These are phyloP conservation scores for Alectura lathami DNA, from an alignment of 2,113 vertebrate genomes.

Conservation along the genomic window DNA sequence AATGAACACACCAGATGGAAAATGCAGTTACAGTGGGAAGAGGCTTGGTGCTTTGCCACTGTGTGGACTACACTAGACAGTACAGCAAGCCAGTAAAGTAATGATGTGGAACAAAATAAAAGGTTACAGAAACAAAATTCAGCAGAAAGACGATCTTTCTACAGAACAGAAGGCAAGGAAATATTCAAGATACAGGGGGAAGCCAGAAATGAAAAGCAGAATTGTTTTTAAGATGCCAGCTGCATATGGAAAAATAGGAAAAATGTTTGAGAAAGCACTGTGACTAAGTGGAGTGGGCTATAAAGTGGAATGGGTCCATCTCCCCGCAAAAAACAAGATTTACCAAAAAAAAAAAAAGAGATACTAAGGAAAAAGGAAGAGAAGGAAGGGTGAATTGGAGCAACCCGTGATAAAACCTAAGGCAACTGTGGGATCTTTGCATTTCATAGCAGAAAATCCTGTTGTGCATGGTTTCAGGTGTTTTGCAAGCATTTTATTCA, in stretches of 20 bases:
- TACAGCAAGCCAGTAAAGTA: not conserved
- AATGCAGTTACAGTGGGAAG: not conserved
- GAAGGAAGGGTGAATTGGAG: not conserved
- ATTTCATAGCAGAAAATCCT: not conserved
- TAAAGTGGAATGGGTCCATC: not conserved
- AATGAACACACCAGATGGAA: not conserved
- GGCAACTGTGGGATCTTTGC: not conserved
- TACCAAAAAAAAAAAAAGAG: not conserved
- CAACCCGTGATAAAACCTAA: not conserved
- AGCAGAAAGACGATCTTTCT: not conserved
- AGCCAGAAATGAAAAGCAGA: not conserved
- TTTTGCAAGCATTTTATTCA: not conserved
- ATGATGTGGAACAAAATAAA: not conserved
- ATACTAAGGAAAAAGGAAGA: not conserved
- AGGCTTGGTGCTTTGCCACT: conserved; percentile 24
- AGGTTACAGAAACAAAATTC: not conserved
- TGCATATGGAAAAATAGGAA: not conserved
- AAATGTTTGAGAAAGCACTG: not conserved
- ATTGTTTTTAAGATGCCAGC: not conserved
- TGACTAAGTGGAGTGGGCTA: not conserved
- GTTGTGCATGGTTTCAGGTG: not conserved
- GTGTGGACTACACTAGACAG: not conserved
- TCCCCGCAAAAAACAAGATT: not conserved
- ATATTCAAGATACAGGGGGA: not conserved
- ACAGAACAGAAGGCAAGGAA: not conserved